Conservation (phyloP, 2,113 vertebrate species). For the Morone saxatilis region DNA sequence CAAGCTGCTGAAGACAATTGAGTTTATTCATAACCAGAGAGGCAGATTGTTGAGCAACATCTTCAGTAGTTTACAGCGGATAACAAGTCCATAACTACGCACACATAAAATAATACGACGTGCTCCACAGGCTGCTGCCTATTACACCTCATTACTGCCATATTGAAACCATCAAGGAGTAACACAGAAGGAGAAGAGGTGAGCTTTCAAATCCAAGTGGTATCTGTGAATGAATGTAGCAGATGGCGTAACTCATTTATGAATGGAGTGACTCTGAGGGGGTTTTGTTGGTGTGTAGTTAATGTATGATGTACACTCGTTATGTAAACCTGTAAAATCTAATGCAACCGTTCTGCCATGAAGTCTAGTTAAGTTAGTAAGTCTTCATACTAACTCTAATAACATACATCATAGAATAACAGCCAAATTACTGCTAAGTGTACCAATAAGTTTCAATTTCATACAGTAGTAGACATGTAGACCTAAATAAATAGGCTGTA, state of each 20-base stretch:
- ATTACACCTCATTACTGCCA: not conserved
- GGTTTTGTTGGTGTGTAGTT: not conserved
- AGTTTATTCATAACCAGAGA: not conserved
- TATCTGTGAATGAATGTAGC: constrained; percentile 3
- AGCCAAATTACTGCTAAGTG: not conserved
- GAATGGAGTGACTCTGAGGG: not conserved
- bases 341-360: not conserved
- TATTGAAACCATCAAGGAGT: not conserved
- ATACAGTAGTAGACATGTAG: not conserved
- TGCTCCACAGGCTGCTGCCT: not conserved
- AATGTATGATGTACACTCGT: not conserved
- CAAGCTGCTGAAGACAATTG: not conserved
- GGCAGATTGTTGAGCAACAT: not conserved
- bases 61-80: not conserved
- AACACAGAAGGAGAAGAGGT: not conserved
- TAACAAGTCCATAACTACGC: not conserved
- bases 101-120: not conserved
- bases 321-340: not conserved
- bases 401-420: not conserved
- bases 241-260: constrained; percentile 18
- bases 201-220: not conserved
- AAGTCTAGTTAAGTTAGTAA: not conserved
- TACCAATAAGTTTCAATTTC: too few relatives aligned
- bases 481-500: constrained; percentile 14
- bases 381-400: too few relatives aligned